Conservation (phyloP, 1,140 invertebrate genomes). For the Saccostrea echinata region DNA sequence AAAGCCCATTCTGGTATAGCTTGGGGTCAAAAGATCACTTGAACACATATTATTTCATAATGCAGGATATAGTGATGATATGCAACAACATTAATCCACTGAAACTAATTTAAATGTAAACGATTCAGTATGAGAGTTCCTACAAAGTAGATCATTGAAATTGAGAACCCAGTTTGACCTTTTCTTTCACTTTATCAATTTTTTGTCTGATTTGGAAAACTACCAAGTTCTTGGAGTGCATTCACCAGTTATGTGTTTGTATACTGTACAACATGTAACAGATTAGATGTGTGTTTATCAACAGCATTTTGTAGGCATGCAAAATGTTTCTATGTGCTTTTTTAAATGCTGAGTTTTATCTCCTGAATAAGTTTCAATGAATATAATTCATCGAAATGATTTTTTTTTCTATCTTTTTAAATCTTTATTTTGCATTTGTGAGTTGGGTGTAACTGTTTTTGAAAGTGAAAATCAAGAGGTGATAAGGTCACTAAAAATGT, state of each 20-base stretch:
- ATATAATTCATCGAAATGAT: background rate
- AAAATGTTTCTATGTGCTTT: background rate
- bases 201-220: conserved; percentile 32
- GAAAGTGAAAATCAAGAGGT: conserved; percentile 22
- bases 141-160: background rate
- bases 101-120: background rate
- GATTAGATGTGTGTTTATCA: conserved; percentile 28
- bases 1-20: background rate
- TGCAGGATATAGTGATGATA: background rate
- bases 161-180: conserved; percentile 22
- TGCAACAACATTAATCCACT: background rate
- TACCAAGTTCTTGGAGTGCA: conserved; percentile 36
- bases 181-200: conserved; percentile 39
- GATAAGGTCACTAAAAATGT: conserved; percentile 12
- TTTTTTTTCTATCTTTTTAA: background rate
- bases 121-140: background rate
- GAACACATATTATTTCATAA: background rate
- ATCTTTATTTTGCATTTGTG: background rate
- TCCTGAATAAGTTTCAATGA: background rate
- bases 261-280: conserved; percentile 25
- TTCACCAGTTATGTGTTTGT: conserved; percentile 36
- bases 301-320: background rate
- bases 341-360: background rate
- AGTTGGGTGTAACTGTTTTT: background rate
- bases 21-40: conserved; percentile 24